Base-by-base conservation (phyloP, 92 coral and sea anemone genomes). In the Muricea muricata region DNA sequence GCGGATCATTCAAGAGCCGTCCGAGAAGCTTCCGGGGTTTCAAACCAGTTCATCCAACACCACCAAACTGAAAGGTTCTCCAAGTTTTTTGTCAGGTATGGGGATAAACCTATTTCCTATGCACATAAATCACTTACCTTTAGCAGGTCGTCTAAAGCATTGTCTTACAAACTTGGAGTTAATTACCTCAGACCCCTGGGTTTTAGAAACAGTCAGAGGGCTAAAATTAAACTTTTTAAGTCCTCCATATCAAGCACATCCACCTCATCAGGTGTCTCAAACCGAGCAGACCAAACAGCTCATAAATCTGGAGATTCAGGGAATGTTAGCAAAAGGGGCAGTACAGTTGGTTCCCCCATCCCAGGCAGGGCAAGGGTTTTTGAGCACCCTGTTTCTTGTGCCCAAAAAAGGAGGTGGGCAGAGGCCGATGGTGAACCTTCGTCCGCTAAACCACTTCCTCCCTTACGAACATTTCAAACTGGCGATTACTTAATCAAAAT, bases 351-450 rank as follows among this genome's bases (percentile, higher is more conserved):
- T 84, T 26, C 81, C 90, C 28, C 37, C 31, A 66, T 56, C 65
- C 80, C 46, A 86, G 52, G 47, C 55, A 85, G 11, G 84, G 82
- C 82, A 77, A 54, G 69, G 71, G 79, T 85, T 81, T 58, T 81
- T 26, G 89, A 80, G 58, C 88, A n/a, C n/a, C n/a, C n/a, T n/a
- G n/a, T n/a, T n/a, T n/a, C n/a, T n/a, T n/a, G n/a, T n/a, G n/a
- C n/a, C 92, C 81, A 65, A 88, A 74, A 91, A 91, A 67, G 88
- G 94, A 54, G 92, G 86, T 52, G 91, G 87, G 55, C 87, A 80
- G 42, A 65, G 78, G 24, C 85, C 85, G 37, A 87, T 84, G 41
- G 73, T 88, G 52, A 88, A 88, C 39, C 87, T 91, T 58, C 46
- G 78, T 50, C 71, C 80, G 41, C 88, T 48, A 2, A 48, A 48